phyloP scores from a whole-genome alignment of 2,113 vertebrate genomes.

The Pontoporia blainvillei region DNA sequence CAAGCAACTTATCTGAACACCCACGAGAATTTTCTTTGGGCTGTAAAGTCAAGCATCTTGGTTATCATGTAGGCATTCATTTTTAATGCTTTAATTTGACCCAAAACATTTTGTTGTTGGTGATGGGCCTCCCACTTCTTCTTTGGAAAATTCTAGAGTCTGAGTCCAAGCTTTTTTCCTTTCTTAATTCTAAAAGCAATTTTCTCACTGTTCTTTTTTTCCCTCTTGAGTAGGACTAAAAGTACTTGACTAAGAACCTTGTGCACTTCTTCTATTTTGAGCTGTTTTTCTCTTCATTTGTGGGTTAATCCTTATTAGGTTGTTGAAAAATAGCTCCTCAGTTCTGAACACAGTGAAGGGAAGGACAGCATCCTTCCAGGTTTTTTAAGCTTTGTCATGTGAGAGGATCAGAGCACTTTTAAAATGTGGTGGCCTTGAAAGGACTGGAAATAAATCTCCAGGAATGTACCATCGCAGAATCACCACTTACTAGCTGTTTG shows the following conservation, averaged over 20 bases:
- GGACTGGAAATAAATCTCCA: neutral
- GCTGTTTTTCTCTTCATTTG: neutral
- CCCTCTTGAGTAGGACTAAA: neutral
- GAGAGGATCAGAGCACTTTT: constrained; percentile 1
- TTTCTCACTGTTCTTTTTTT: constrained; percentile 1
- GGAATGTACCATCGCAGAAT: neutral
- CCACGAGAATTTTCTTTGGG: constrained; percentile 27
- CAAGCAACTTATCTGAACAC: constrained; percentile 41
- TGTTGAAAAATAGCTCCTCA: neutral
- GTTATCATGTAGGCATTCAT: constrained; percentile 23
- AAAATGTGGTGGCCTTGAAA: neutral
- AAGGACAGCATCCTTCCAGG: neutral
- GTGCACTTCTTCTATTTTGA: neutral
- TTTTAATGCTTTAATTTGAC: constrained; percentile 33
- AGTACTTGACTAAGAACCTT: constrained; percentile 13
- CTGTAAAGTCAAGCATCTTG: constrained; percentile 27
- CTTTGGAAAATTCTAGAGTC: neutral
- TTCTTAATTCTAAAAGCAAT: constrained; percentile 9
- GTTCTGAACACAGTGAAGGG: neutral
- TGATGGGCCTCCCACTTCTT: neutral
- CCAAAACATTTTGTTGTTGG: constrained; percentile 46
- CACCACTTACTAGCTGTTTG: neutral
- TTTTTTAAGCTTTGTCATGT: neutral
- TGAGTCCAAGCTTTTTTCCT: neutral
- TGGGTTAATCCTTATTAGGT: neutral